Base-by-base conservation (phyloP, 1,140 invertebrate genomes). In the Drosophila dunni region DNA sequence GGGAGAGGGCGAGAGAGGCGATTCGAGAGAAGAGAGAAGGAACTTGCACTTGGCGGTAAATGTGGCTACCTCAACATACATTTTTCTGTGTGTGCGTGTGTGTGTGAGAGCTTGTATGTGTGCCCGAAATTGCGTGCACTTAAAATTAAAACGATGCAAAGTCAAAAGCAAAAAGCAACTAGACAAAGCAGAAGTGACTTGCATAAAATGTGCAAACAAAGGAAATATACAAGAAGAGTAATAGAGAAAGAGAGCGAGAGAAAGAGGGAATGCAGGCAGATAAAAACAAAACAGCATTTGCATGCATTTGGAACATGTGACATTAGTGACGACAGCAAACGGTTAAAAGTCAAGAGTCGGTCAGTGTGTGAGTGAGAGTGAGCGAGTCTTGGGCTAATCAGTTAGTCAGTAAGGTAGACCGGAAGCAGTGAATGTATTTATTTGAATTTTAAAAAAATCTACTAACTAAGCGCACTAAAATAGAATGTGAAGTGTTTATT, bases 31-130 rank as follows among this genome's bases (percentile, higher is more conserved):
- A 10, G 7, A 11, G 34, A 36, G 20, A 54, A 70, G 67, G 74
- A 89, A 84, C 80, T 89, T 88, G 84, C 80, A 89, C 84, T 89
- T 88, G 84, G 66, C 60, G 72, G 44, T 60, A 63, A 67, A 62
- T 58, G 66, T 40, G 84, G 84, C 84, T 88, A 88, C 84, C 84
- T 89, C 84, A 88, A 88, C 84, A 88, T 89, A 65, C 64, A 81
- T 58, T 69, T 65, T 33, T 61, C 56, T 79, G 36, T 5, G 9
- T 70, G 44, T 73, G 57, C 76, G 70, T 20, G 60, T 64, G 45
- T 13, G 46, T 58, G n/a, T 48, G 60, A 29, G 24, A 29, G 24
- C 2, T 2, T 53, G 13, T 58, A 42, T 42, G 38, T 68, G 68
- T 61, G 29, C 45, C 29, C 9, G 36, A 24, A 36, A 61, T 66